Base-by-base conservation (phyloP, 2,888 invertebrate genomes). In the Mellilla xanthometata region DNA sequence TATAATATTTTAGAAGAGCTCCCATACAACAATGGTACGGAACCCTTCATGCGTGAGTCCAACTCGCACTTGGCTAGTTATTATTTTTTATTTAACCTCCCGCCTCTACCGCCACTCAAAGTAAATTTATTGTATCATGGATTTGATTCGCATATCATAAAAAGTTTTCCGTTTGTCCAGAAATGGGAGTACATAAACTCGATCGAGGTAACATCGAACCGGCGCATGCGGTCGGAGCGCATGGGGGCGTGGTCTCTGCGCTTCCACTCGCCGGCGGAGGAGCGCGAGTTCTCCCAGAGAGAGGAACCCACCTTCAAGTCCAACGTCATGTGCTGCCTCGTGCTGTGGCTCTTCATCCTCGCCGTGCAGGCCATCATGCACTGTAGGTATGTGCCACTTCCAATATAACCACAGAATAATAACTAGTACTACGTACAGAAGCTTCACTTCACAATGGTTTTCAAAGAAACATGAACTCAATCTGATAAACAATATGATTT, bases 231-330 rank as follows among this genome's bases (percentile, higher is more conserved):
- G 12, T 92, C 92, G 34, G 95, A 96, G 49, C 96, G 98, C 81
- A 95, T 99, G 68, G 94, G 94, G 67, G 89, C 94, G 2, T 95
- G 97, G 94, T 95, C 96, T 3, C 90, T 99, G 50, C 93, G 95
- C 52, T 99, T 99, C 86, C 94, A 95, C 42, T 94, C 96, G 52
- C 85, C 91, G 24, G 92, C 93, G 10, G 92, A 97, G 66, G 99
- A 99, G 81, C 90, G 91, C 22, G 94, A 95, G 92, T 98, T 97
- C 80, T 94, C 94, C 52, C 93, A 95, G 70, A 90, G 96, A 42
- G 93, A 96, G 40, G 98, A 98, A 84, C 95, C 94, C 64, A 97
- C 97, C 93, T 98, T 98, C 88, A 96, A 97, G 73, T 97, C 97
- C 9, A 98, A 98, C 77, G 95, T 98, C 91, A 91, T 97, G 72